Percentiles rank a stretch among this genome's conserved stretches.
Evolutionary conservation across 1,140 invertebrate species (phyloP).

Genomic region (Sipha flava): DNA sequence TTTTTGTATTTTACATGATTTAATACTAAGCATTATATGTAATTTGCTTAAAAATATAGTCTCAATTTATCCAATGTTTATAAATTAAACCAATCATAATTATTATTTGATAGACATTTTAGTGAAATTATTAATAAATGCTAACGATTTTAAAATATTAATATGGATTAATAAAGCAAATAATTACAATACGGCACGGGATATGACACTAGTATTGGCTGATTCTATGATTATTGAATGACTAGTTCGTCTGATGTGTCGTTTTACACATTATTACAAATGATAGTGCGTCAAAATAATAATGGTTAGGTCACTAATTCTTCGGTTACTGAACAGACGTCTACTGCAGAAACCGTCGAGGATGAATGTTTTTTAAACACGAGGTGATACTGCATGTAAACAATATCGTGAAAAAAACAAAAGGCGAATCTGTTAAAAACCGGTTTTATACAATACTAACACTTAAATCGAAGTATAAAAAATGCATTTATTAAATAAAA

Average conservation of each 20-base stretch:
- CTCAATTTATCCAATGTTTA: neutral
- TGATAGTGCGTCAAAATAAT: neutral
- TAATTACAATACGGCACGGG: no score
- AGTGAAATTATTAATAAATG: no score
- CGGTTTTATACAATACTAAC: neutral
- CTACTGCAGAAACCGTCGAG: neutral
- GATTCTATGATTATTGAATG: no score
- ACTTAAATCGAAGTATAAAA: neutral
- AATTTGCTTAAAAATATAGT: conserved; percentile 8
- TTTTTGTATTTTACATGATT: neutral
- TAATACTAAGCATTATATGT: neutral
- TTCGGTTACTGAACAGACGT: neutral
- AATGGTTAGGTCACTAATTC: neutral
- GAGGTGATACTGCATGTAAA: neutral
- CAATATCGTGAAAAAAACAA: neutral
- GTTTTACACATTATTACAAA: no score
- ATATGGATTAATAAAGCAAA: no score
- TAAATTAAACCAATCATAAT: no score
- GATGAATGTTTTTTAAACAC: neutral
- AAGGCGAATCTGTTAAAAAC: neutral
- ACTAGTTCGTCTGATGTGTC: no score
- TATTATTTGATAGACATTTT: no score
- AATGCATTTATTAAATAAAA: neutral
- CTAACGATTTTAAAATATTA: no score
- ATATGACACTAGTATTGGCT: no score